Evolutionary conservation across 1,140 invertebrate genomes (phyloP).

Genomic region (Aphidius gifuensis): DNA sequence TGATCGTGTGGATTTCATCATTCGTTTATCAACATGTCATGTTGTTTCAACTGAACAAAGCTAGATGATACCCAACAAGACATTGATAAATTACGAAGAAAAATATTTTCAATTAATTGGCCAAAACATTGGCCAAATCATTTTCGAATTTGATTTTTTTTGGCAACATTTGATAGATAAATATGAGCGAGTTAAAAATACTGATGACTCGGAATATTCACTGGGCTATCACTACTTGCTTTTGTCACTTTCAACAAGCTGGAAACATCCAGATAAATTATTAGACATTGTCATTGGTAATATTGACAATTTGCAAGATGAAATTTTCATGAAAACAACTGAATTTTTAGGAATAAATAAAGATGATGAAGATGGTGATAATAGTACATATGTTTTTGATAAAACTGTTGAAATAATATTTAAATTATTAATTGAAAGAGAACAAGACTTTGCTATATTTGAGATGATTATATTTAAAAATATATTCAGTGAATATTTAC

Average conservation of each 20-base stretch:
- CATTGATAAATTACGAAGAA: background rate
- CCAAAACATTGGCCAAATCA: background rate
- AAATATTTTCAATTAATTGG: background rate
- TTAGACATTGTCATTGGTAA: slow-evolving; percentile 8
- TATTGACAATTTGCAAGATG: slow-evolving; percentile 6
- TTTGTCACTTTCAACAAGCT: background rate
- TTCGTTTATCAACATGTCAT: background rate
- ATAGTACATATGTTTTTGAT: background rate
- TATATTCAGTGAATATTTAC: slow-evolving; percentile 12
- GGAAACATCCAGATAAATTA: background rate
- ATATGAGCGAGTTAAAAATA: slow-evolving; percentile 1
- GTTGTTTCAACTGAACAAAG: background rate
- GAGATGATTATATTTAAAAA: slow-evolving; percentile 13
- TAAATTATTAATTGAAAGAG: background rate
- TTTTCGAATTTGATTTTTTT: background rate
- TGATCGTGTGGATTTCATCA: background rate
- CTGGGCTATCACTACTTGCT: background rate
- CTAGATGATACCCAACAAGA: background rate
- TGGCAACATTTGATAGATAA: background rate
- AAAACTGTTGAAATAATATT: slow-evolving; percentile 3
- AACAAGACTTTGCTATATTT: background rate
- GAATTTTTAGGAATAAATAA: background rate
- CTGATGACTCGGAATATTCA: background rate
- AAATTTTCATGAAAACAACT: background rate
- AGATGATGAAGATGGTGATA: background rate